A percentile compares a stretch with the other conserved stretches of the same genome.
Evolutionary conservation across 2,888 invertebrate species (phyloP).

Genomic region (Apamea anceps): DNA sequence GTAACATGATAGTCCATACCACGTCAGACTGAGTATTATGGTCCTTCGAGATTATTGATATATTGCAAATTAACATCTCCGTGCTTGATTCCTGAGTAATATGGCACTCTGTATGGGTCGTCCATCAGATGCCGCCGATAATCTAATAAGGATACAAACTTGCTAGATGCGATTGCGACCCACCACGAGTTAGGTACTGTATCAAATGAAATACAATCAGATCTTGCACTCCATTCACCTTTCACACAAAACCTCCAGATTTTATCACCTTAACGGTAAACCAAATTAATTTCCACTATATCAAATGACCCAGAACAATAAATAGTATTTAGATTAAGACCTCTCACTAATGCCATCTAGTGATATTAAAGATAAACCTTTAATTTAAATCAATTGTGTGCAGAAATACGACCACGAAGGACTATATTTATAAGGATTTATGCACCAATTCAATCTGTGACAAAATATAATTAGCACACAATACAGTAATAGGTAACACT

Average conservation of each 20-base stretch:
- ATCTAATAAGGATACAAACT: no score
- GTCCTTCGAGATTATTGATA: not conserved
- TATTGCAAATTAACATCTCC: not conserved
- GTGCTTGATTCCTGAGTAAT: not conserved
- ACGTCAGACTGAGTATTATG: not conserved
- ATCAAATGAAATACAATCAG: slow-evolving; percentile 7
- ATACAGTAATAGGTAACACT: slow-evolving; percentile 56
- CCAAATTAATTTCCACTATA: not conserved
- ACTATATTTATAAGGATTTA: slow-evolving; percentile 51
- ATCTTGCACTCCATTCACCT: not conserved
- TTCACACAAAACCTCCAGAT: slow-evolving; percentile 6
- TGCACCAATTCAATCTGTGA: slow-evolving; percentile 60
- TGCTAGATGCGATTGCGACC: no score
- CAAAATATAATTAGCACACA: slow-evolving; percentile 70
- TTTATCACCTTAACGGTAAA: slow-evolving; percentile 34
- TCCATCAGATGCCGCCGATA: not conserved
- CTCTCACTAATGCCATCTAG: slow-evolving; percentile 43
- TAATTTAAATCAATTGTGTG: slow-evolving; percentile 40
- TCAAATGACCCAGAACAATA: not conserved
- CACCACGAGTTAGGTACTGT: not conserved
- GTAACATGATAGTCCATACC: not conserved
- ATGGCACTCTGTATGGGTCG: not conserved
- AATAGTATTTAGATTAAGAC: not conserved
- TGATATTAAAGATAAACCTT: slow-evolving; percentile 38
- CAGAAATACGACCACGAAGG: slow-evolving; percentile 36